Conservation (phyloP, 2,888 invertebrate species). For the Leucophenga maculata region DNA sequence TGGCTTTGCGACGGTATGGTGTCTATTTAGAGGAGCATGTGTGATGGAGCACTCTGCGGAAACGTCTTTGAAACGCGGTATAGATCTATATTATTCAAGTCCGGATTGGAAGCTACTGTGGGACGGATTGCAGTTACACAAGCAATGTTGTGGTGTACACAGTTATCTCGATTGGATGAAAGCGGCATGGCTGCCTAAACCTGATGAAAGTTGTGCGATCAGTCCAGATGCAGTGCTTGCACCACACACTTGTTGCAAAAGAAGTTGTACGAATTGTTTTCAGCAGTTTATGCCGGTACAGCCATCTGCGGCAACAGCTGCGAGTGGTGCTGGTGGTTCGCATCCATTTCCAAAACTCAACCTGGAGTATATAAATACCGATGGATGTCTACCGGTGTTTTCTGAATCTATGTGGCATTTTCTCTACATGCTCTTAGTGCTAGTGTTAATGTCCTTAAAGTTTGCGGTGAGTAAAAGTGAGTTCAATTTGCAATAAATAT, state of each 20-base stretch:
- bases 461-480: constrained; percentile 48
- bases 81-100: constrained; percentile 66
- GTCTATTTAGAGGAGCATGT: constrained; percentile 48
- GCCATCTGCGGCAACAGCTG: too few species aligned
- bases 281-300: constrained; percentile 43
- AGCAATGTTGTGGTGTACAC: constrained; percentile 69
- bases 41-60: constrained; percentile 52
- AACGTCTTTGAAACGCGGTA: constrained; percentile 61
- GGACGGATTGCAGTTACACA: constrained; percentile 66
- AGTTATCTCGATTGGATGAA: constrained; percentile 68
- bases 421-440: constrained; percentile 48
- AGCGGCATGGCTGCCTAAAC: constrained; percentile 62
- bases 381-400: constrained; percentile 58
- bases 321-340: neutral
- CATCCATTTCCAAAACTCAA: constrained; percentile 46
- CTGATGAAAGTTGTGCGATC: neutral
- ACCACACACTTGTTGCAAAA: constrained; percentile 65
- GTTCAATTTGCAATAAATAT: neutral
- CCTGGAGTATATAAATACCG: constrained; percentile 54
- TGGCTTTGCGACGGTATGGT: constrained; percentile 59
- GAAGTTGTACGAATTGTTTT: constrained; percentile 41
- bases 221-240: constrained; percentile 45
- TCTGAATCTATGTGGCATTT: constrained; percentile 41
- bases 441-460: constrained; percentile 48
- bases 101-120: constrained; percentile 70